Base-by-base conservation (phyloP, 1,140 invertebrate genomes). In the Zaprionus capensis region DNA sequence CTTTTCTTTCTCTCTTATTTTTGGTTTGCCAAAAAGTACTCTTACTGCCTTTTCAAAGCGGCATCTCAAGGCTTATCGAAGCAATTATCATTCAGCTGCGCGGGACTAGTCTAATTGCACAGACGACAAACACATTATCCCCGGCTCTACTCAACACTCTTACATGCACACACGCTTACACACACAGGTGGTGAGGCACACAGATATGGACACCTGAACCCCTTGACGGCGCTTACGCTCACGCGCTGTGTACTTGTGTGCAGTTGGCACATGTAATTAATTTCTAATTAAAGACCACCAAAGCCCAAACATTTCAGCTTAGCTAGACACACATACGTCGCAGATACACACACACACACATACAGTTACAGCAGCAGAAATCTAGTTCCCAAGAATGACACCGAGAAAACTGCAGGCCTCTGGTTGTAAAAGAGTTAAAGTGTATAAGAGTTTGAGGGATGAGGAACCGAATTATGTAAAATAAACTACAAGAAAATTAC, bases 241-340 rank as follows among this genome's bases (percentile, higher is more conserved):
- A 20, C 34, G 38, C 38, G 44, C 34, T n/a, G 9, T 14, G 28
- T 49, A 26, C 14, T 17, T 51, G 46, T 51, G 46, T 51, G 46
- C 49, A 65, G 73, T 64, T 81, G 79, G 41, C 36, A 31, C 49
- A 28, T 62, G 64, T 66, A 81, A 81, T 81, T 81, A 81, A 63
- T 81, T 81, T 81, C 71, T 76, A 78, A 81, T 81, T 81, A 81
- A 81, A 73, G 41, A 71, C 72, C 72, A 57, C 72, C 20, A 49
- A 62, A 59, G 38, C 64, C 51, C 53, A 77, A 53, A 63, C 59
- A 67, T 55, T 58, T 59, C 24, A 11, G 28, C 14, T 51, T 12
- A 59, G 20, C 61, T 20, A 38, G 49, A 41, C 26, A n/a, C 38
- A 61, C 46, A 20, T n/a, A n/a, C 49, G n/a, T 49, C n/a, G 28